phyloP scores from a whole-genome alignment of 2,797 vertebrate species.

The Morelia viridis region DNA sequence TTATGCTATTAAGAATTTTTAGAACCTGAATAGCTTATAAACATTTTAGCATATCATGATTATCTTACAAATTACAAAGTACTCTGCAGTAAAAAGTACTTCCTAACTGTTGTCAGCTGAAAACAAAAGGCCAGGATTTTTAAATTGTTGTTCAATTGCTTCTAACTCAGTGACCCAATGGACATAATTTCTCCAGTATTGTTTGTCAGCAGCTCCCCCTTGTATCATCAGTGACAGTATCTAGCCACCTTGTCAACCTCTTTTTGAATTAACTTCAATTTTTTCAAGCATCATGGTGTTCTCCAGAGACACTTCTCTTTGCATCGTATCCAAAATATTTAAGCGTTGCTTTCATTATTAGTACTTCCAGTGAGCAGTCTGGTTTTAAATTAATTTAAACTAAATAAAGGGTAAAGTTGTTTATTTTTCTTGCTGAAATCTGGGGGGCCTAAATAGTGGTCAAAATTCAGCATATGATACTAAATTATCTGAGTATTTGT shows the following conservation, averaged over 20 bases:
- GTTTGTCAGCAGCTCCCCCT: background rate
- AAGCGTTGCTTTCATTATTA: background rate
- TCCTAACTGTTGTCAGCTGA: background rate
- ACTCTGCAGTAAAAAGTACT: background rate
- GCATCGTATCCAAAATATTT: background rate
- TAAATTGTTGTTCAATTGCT: background rate
- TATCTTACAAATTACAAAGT: background rate
- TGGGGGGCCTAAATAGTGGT: background rate
- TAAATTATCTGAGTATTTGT: background rate
- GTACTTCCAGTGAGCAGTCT: background rate
- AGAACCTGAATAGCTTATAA: background rate
- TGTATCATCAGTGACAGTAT: background rate
- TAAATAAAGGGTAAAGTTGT: background rate
- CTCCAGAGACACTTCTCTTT: background rate
- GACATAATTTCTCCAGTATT: background rate
- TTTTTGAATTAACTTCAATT: background rate
- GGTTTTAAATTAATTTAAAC: background rate
- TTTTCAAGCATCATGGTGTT: background rate
- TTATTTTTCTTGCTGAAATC: background rate
- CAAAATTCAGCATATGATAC: background rate
- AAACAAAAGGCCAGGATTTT: background rate
- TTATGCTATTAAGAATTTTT: background rate
- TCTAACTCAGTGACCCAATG: background rate
- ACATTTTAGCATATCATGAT: background rate
- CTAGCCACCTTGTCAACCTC: background rate